These are phyloP conservation scores for Corydoras sp. DNA, from an alignment of 2,113 vertebrate genomes.

Conservation along the genomic window DNA sequence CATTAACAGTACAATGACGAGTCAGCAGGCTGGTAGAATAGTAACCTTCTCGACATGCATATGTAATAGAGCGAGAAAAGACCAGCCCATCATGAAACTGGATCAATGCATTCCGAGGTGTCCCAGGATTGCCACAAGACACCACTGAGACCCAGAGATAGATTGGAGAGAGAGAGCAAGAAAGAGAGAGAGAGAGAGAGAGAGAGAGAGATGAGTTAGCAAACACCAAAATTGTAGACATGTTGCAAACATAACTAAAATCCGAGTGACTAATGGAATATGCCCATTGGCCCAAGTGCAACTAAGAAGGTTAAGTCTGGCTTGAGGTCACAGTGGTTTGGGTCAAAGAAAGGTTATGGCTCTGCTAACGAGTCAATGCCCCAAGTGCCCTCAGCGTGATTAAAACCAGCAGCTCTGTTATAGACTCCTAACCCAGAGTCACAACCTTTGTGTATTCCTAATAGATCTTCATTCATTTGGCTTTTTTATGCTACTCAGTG, in stretches of 20 bases:
- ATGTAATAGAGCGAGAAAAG: constrained; percentile 88
- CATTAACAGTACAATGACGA: constrained; percentile 90
- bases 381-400: constrained; percentile 12
- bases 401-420: constrained; percentile 11
- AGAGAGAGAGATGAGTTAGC: too few relatives aligned
- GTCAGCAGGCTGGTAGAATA: constrained; percentile 88
- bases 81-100: constrained; percentile 82
- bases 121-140: constrained; percentile 93
- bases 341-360: constrained; percentile 18
- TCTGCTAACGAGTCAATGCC: constrained; percentile 7
- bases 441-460: constrained; percentile 2
- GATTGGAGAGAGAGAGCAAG: not conserved
- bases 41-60: constrained; percentile 87
- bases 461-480: constrained; percentile 26
- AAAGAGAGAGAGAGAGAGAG: not conserved
- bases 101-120: constrained; percentile 81
- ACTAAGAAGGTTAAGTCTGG: constrained; percentile 3
- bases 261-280: constrained; percentile 5
- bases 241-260: not conserved
- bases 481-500: constrained; percentile 13
- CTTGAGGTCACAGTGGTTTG: constrained; percentile 9
- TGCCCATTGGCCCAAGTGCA: not conserved
- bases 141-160: constrained; percentile 65
- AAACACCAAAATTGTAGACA: not conserved
- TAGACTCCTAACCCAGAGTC: constrained; percentile 18